Evolutionary conservation across 2,888 invertebrate genomes (phyloP), one percentile per base, ranked within the genome.

Genomic region (Priocnemis perturbator): DNA sequence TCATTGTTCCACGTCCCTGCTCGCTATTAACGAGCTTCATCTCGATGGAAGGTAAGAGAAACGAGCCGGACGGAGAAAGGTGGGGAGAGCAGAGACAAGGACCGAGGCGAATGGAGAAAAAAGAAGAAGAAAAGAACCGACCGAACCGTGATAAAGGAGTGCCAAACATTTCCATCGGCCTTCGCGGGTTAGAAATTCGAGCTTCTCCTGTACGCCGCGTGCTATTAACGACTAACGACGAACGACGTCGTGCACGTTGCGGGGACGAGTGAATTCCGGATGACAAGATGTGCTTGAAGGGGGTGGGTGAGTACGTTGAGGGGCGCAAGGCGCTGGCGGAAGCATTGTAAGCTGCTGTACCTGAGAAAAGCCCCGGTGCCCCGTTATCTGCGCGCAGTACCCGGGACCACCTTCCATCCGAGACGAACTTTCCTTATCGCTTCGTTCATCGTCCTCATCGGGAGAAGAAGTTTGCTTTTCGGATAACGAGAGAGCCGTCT

Each of bases 401-500:
- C 26, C 64, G 53, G 67, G 71, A 60, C 74, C 64, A 59, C 62
- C 67, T 52, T 68, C 71, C 71, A 26, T 20, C 52, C 14, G 60
- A 61, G 68, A 61, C 71, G 68, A 72, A 76, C 74, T 71, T 74
- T 55, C 63, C 73, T 79, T 79, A 79, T 79, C 79, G 73, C 44
- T 69, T 59, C 76, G 77, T 77, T 77, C 79, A 77, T 79, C 79
- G 75, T 73, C 73, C 73, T 70, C 73, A 73, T 76, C 74, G 77
- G 60, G 26, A 65, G 71, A 78, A 76, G 78, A 78, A 79, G 79
- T 79, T 79, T 77, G 71, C 79, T 68, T 72, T 76, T 67, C 64
- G 79, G 75, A 77, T 79, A 79, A 79, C 76, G 79, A 79, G 75
- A 55, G 77, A 73, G 62, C 73, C 77, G 69, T 73, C 76, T 64